Percentiles rank a stretch among this genome's conserved stretches.
Conservation (phyloP, 2,113 vertebrate species). For the Gavia stellata region DNA sequence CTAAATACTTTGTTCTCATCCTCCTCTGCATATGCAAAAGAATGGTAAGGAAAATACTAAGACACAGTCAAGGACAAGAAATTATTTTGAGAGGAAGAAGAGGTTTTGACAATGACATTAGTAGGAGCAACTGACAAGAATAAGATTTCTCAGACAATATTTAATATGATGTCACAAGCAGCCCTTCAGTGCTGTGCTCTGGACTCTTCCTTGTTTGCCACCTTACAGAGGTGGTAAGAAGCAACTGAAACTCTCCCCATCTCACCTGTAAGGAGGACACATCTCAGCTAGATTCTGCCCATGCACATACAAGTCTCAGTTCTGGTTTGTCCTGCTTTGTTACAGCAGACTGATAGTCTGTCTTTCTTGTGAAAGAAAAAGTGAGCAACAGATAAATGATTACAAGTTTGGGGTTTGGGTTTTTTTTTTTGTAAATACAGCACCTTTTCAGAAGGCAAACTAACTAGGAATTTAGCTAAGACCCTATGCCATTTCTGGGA, state of each 20-base stretch:
- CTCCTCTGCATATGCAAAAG: not conserved
- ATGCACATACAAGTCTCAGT: not conserved
- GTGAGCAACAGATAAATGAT: not conserved
- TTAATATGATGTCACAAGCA: not conserved
- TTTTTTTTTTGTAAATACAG: not conserved
- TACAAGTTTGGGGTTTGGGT: not conserved
- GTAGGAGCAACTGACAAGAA: not conserved
- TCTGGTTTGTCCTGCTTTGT: not conserved
- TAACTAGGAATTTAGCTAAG: not conserved
- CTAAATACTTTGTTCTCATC: not conserved
- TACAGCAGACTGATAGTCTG: not conserved
- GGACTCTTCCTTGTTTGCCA: not conserved
- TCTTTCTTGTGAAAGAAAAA: not conserved
- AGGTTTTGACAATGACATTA: not conserved
- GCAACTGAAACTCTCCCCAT: not conserved
- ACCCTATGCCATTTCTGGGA: not conserved
- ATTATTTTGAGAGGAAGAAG: not conserved
- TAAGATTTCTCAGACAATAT: not conserved
- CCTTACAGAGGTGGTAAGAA: not conserved
- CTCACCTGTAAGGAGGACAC: not conserved
- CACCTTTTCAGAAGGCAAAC: not conserved
- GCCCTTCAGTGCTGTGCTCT: not conserved
- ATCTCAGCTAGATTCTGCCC: not conserved
- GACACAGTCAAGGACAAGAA: not conserved
- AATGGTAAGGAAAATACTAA: not conserved